Base-by-base conservation (phyloP, 2,888 invertebrate species). In the Drosophila melanocephala region DNA sequence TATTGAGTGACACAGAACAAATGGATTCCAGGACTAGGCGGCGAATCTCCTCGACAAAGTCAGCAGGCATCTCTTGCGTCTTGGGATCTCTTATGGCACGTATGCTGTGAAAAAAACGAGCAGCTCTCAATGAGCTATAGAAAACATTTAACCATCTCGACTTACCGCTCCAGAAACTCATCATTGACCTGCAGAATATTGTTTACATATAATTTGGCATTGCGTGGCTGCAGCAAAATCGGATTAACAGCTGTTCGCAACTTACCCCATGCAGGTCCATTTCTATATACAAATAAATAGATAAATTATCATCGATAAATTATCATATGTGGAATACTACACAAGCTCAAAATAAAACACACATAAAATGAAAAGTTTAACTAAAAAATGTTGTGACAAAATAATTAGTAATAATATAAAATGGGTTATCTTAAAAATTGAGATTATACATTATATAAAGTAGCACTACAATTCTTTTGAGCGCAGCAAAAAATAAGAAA, bases 221-320 rank as follows among this genome's bases (percentile, higher is more conserved):
- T 92, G 77, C 95, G 95, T 0, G 96, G 95, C 83, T 95, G 95
- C 91, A 96, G 92, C 91, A 96, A 93, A 42, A 95, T 94, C 60
- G 95, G 95, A 91, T 96, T 96, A 0, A 96, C 95, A 71, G 95
- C 95, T 0, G 95, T 95, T 26, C 96, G 94, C 77, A 96, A 94
- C 62, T 95, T 94, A 50, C 95, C 94, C 96, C 96, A 96, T 77
- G 95, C 94, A 19, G 95, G 94, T 1, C 96, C 96, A 92, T 96
- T 95, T 4, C 95, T 95, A 81, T 95, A 81, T 19, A 22, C 2
- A 32, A 7, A 26, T 5, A 32, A 19, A 9, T 7, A n/a, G 0
- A 39, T 3, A 32, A 37, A 26, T 22, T 7, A 22, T 22, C 22
- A 22, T 22, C 22, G 22, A 22, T 22, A 22, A 22, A 22, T 26